Base-by-base conservation (phyloP, 2,797 vertebrate genomes). In the Poliocrania exsul region DNA sequence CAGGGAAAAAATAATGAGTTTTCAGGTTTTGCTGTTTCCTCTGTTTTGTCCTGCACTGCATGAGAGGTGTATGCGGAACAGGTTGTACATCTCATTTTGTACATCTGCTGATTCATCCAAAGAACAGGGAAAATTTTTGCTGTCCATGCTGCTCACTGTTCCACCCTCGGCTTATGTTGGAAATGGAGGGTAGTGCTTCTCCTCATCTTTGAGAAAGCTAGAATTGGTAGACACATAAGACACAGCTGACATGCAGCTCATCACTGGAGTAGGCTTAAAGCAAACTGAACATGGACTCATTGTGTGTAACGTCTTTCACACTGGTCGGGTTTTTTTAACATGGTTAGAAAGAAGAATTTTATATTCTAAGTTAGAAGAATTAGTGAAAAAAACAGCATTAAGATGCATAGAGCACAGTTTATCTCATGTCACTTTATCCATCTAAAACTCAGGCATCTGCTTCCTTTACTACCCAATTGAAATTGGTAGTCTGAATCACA, bases 261-360 rank as follows among this genome's bases (percentile, higher is more conserved):
- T 62, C n/a, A 16, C 13, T 10, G 10, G 6, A 13, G 29, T 47
- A 35, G 58, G 42, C 25, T 82, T 26, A 62, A 40, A 50, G 25
- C 18, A 20, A 87, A n/a, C 7, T 90, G 35, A 46, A 20, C 7
- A 10, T 25, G 20, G 5, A 21, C 65, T 80, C 8, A 4, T 72
- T 31, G 19, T 2, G 3, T 40, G 9, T 33, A 46, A 54, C 0
- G 0, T 49, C 29, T 72, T 42, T 29, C 80, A 40, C 26, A 42
- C 11, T 14, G 29, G 5, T 9, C 17, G 28, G 13, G 62, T 90
- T 50, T 70, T 80, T 88, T 86, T 47, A 51, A 7, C 26, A 50
- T 14, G 24, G 2, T 71, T 78, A 42, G 53, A 62, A 81, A 74
- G 53, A 40, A 74, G 28, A 74, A 49, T 60, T 60, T 51, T 58